Base-by-base conservation (phyloP, 1,140 invertebrate genomes). In the Colletes gigas region DNA sequence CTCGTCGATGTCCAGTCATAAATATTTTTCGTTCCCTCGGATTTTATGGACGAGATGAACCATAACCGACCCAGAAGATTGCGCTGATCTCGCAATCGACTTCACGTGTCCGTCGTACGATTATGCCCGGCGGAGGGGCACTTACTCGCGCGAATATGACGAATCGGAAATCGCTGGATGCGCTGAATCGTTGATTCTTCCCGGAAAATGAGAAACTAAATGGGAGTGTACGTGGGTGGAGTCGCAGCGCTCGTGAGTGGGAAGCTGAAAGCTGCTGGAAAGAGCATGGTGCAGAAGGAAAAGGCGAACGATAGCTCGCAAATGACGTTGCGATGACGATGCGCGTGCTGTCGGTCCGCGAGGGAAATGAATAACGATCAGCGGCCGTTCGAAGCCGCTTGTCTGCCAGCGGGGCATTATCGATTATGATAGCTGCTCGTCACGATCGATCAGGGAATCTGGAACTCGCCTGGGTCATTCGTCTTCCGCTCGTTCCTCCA, bases 301-400 rank as follows among this genome's bases (percentile, higher is more conserved):
- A 82, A 77, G 47, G 67, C 41, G 62, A 57, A 21, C 52, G 41
- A 81, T 69, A 72, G 72, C 77, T 75, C 70, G 83, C 75, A 88
- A 88, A 89, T 88, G 88, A 89, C 83, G 83, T 74, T 69, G 65
- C 79, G 82, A 88, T 89, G 88, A 89, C 87, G 88, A 76, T 81
- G 88, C 88, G 69, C 66, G 72, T 69, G 83, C 57, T 84, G 68
- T 78, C 74, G 81, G 52, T 76, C 50, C 66, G 67, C 72, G 68
- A 83, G 68, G 83, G 68, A 83, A 85, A 83, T 83, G 84, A 86
- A 77, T 83, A 80, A 86, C 83, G 83, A 80, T 76, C 75, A 10
- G 39, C 69, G 73, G 63, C 83, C 72, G 74, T 84, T 79, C 81
- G 63, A 83, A 39, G 75, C 59, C 30, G 63, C 47, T 76, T 47